Evolutionary conservation across 2,113 vertebrate species (phyloP).

Genomic region (Otus sunia): DNA sequence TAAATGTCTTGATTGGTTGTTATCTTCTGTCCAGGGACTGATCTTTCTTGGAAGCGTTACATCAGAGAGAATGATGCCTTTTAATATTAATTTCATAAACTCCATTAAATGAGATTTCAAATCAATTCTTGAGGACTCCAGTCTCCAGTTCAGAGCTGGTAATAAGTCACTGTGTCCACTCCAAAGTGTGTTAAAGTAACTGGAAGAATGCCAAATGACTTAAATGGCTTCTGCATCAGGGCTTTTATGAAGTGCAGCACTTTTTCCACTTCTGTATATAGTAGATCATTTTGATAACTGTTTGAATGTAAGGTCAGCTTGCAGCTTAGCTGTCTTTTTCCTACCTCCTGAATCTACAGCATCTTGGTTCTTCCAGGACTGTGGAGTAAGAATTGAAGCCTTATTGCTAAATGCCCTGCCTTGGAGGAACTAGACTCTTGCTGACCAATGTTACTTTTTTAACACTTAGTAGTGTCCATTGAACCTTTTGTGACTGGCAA

Average conservation of each 20-base stretch:
- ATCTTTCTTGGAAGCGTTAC: neutral
- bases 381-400: neutral
- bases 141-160: neutral
- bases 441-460: neutral
- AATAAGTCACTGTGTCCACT: slow-evolving; percentile 12
- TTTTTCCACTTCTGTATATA: neutral
- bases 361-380: neutral
- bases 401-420: neutral
- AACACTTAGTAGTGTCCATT: neutral
- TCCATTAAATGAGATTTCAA: slow-evolving; percentile 24
- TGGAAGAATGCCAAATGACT: slow-evolving; percentile 23
- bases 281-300: neutral
- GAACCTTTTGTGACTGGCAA: neutral
- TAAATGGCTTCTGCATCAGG: slow-evolving; percentile 14
- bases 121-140: neutral
- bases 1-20: neutral
- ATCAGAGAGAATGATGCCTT: neutral
- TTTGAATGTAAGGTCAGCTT: neutral
- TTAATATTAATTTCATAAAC: slow-evolving; percentile 32
- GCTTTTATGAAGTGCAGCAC: slow-evolving; percentile 15
- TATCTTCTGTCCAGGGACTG: neutral
- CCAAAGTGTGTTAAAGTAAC: neutral
- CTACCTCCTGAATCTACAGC: neutral
- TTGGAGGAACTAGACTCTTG: neutral
- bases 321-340: neutral